phyloP scores from a whole-genome alignment of 2,113 vertebrate genomes.

The Phalacrocorax pelagicus region DNA sequence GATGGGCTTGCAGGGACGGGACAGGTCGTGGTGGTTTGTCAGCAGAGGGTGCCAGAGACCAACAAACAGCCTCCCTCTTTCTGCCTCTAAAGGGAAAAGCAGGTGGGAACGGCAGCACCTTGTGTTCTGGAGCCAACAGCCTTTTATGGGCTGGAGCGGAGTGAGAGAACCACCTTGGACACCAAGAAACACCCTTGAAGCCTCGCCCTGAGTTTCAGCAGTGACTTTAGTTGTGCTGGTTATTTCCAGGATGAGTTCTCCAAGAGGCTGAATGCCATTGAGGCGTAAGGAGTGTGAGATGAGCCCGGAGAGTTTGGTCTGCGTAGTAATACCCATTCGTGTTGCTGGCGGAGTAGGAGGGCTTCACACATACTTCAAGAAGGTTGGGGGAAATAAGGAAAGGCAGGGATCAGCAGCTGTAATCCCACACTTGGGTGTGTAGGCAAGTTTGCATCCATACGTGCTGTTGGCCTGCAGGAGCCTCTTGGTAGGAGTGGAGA shows the following conservation, averaged over 20 bases:
- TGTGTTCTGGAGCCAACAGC: neutral
- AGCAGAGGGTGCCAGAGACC: constrained; percentile 68
- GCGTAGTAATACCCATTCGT: accelerated
- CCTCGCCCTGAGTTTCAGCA: neutral
- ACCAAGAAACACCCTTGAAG: neutral
- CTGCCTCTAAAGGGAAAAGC: neutral
- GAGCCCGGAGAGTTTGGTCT: neutral
- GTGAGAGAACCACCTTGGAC: accelerated
- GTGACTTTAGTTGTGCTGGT: accelerated
- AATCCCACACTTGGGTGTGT: accelerated
- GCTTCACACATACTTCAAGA: neutral
- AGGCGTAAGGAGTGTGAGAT: neutral
- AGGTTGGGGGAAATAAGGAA: neutral
- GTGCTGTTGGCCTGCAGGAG: neutral
- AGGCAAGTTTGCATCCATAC: neutral
- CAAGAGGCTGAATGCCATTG: neutral
- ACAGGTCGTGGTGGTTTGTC: neutral
- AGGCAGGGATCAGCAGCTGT: neutral
- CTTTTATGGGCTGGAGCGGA: accelerated
- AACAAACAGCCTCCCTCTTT: accelerated
- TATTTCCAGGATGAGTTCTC: neutral
- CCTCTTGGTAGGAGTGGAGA: neutral
- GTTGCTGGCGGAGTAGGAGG: neutral
- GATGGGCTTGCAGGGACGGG: neutral
- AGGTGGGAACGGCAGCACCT: neutral